phyloP scores from a whole-genome alignment of 2,888 invertebrate species.

The Papilio gigon region DNA sequence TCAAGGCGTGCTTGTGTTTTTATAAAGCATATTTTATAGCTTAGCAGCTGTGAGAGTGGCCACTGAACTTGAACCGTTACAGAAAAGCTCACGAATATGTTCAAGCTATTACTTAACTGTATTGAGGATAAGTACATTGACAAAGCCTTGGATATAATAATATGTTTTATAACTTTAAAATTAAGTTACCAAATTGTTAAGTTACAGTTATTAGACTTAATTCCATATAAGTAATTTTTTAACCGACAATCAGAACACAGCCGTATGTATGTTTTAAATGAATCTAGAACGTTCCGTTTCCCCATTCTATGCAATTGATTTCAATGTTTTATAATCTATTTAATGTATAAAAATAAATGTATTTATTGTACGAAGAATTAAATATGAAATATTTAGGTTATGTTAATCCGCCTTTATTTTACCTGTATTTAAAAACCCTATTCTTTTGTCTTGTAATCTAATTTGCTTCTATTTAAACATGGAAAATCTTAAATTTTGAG shows the following conservation, averaged over 20 bases:
- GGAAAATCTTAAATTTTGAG: neutral
- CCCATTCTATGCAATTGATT: neutral
- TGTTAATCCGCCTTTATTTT: neutral
- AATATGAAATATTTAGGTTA: neutral
- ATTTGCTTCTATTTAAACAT: neutral
- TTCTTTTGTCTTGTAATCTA: neutral
- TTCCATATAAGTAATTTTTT: conserved; percentile 32
- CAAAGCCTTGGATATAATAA: too few species aligned
- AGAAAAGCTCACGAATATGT: neutral
- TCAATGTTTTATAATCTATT: neutral
- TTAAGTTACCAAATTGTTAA: too few species aligned
- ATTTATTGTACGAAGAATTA: neutral
- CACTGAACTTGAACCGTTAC: conserved; percentile 3
- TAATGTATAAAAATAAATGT: neutral
- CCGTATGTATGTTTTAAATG: conserved; percentile 35
- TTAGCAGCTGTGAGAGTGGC: conserved; percentile 12
- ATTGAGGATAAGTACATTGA: too few species aligned
- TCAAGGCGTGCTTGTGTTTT: conserved; percentile 8
- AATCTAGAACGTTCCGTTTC: conserved; percentile 16
- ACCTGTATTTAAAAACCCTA: neutral
- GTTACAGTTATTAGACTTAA: conserved; percentile 18
- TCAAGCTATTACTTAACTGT: too few species aligned
- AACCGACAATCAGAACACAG: conserved; percentile 26
- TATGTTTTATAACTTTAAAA: too few species aligned
- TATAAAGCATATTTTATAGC: conserved; percentile 17